Percentiles rank a stretch among this genome's conserved stretches.
Evolutionary conservation across 2,113 vertebrate genomes (phyloP).

Genomic region (Greenwoodochromis staneri): DNA sequence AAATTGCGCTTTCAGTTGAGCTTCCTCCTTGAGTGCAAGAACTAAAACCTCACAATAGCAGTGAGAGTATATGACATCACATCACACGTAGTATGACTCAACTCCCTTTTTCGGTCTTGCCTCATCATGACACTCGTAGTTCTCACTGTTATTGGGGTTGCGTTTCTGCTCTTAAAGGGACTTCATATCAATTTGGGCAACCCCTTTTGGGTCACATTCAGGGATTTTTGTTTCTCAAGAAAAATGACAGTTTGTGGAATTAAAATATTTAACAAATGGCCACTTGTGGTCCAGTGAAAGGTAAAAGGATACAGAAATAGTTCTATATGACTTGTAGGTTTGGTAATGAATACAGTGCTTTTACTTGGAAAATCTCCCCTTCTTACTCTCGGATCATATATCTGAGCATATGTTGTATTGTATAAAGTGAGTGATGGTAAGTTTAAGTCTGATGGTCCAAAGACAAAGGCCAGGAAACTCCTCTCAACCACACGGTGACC

Average conservation of each 20-base stretch:
- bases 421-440: background rate
- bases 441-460: background rate
- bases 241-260: background rate
- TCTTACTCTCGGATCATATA: background rate
- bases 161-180: background rate
- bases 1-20: background rate
- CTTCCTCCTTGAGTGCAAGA: constrained; percentile 13
- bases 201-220: background rate
- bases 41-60: background rate
- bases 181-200: background rate
- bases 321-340: background rate
- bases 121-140: background rate
- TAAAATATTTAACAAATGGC: background rate
- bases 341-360: background rate
- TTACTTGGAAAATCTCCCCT: background rate
- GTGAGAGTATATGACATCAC: background rate
- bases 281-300: background rate
- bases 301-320: background rate
- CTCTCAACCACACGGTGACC: background rate
- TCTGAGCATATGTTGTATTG: background rate
- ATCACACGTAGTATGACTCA: background rate
- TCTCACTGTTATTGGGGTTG: background rate
- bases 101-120: background rate
- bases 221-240: background rate
- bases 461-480: constrained; percentile 54